Conservation (phyloP, 2,888 invertebrate genomes). For the Drosophila borborema region DNA sequence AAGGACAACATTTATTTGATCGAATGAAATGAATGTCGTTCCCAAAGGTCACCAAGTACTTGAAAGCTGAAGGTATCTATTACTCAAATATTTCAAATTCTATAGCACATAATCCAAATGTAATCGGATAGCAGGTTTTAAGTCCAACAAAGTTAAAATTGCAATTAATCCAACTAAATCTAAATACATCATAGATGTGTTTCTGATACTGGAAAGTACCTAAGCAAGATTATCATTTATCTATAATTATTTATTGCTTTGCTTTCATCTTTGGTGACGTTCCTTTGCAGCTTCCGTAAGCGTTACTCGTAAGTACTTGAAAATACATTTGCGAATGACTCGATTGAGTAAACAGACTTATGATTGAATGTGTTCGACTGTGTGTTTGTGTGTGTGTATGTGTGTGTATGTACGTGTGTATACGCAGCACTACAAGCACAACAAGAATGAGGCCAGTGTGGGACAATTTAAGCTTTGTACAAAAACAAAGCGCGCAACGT, state of each 20-base stretch:
- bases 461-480: constrained; percentile 65
- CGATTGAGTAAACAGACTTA: constrained; percentile 9
- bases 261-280: not conserved
- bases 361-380: not conserved
- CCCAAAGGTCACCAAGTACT: not conserved
- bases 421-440: constrained; percentile 63
- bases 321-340: constrained; percentile 14
- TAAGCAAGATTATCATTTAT: not conserved
- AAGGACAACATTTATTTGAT: not conserved
- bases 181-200: too few species aligned
- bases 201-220: not conserved
- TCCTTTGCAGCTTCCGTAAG: not conserved
- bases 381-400: not conserved
- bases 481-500: constrained; percentile 65
- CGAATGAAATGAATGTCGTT: constrained; percentile 1
- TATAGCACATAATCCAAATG: not conserved
- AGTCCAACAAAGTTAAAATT: not conserved
- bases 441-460: constrained; percentile 43
- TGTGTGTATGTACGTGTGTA: constrained; percentile 21
- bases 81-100: not conserved
- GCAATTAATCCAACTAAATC: too few species aligned
- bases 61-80: not conserved
- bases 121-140: not conserved
- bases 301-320: not conserved
- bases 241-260: not conserved